Base-by-base conservation (phyloP, 2,113 vertebrate genomes). In the Sapajus apella region DNA sequence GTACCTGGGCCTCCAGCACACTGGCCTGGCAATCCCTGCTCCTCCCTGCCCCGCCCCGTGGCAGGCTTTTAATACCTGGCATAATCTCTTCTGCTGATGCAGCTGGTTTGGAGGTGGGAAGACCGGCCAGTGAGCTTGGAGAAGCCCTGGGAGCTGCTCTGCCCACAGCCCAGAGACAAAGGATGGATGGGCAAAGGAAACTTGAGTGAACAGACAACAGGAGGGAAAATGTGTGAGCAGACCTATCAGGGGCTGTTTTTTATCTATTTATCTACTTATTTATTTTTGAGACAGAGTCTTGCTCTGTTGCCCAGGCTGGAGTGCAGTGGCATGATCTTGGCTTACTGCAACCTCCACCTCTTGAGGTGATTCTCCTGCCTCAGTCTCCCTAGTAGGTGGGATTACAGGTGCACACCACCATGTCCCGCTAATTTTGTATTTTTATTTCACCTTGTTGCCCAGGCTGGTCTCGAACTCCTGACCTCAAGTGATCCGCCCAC, bases 51-150 rank as follows among this genome's bases (percentile, higher is more conserved):
- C 61, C 27, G 0, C 0, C 1, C 58, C 70, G 72, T 12, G 7
- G 20, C 72, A 35, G 43, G n/a, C 8, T 89, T 91, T 93, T 96
- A 85, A 91, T 91, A 77, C 43, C 56, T 47, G 56, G n/a, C 12
- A 0, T 66, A 68, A 93, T 95, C 76, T 70, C 77, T 81, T 72
- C 73, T 95, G 66, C 45, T 95, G 58, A 52, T 0, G 1, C 37
- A 85, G 50, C 87, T 0, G 11, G 11, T 30, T 45, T 11, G 3
- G 20, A 64, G 87, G 11, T 32, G 56, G n/a, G 30, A 77, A 89
- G 47, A 76, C 43, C 64, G 27, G 37, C 23, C 5, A 2, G 43
- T 45, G 75, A 40, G 66, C 40, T 88, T 9, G 52, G 37, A 73
- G 37, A 58, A 73, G 35, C 2, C n/a, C 30, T n/a, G 47, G 55